These are phyloP conservation scores for Microtus ochrogaster DNA, from an alignment of 2,113 vertebrate genomes.

Conservation along the genomic window DNA sequence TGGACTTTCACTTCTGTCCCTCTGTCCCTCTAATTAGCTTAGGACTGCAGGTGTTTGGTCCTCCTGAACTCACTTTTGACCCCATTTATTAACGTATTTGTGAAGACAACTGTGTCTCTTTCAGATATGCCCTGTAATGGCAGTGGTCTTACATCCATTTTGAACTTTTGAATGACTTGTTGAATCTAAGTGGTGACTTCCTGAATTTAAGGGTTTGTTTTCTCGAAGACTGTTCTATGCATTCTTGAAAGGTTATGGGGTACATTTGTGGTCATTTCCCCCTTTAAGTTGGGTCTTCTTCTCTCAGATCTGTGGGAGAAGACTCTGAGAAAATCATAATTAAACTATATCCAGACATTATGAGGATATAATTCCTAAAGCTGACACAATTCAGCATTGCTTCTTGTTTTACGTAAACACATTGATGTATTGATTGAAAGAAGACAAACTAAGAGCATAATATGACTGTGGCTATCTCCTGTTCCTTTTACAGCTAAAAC, in stretches of 20 bases:
- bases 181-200: background rate
- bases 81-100: background rate
- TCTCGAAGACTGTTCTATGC: background rate
- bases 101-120: background rate
- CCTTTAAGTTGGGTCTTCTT: background rate
- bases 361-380: background rate
- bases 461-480: accelerated
- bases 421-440: background rate
- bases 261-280: accelerated
- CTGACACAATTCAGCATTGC: background rate
- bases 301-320: background rate
- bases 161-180: background rate
- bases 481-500: background rate
- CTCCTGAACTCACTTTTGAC: background rate
- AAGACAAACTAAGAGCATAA: background rate
- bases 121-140: background rate
- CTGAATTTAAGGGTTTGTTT: background rate
- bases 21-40: accelerated
- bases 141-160: background rate
- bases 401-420: background rate
- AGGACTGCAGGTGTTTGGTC: background rate
- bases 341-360: background rate
- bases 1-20: background rate
- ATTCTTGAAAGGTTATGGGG: background rate
- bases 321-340: slow-evolving; percentile 1